Percentiles rank a stretch among this genome's conserved stretches.
These are phyloP conservation scores for Drosophila pseudotalamancana DNA, from an alignment of 2,888 invertebrate species.

Conservation along the genomic window DNA sequence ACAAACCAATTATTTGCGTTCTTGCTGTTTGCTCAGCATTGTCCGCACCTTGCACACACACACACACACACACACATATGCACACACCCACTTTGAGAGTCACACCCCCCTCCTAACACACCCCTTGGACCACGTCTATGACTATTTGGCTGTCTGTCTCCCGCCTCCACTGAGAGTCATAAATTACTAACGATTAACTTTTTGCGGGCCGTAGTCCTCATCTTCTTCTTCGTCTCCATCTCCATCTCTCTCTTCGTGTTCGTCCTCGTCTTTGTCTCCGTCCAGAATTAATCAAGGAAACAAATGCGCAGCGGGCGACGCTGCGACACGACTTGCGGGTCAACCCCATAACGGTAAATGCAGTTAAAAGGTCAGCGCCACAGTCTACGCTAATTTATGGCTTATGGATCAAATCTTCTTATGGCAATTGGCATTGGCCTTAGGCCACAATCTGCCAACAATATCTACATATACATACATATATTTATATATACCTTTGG, in stretches of 20 bases:
- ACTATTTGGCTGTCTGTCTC: constrained; percentile 18
- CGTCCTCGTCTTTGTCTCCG: background rate
- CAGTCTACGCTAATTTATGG: constrained; percentile 45
- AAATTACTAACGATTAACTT: constrained; percentile 79
- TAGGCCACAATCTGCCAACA: constrained; percentile 15
- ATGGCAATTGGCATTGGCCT: constrained; percentile 40
- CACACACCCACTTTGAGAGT: too few species aligned
- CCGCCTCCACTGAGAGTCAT: constrained; percentile 54
- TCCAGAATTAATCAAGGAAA: constrained; percentile 64
- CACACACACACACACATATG: background rate
- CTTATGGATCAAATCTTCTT: constrained; percentile 41
- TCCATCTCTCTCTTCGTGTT: constrained; percentile 4
- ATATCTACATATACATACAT: background rate
- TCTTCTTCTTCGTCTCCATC: constrained; percentile 1
- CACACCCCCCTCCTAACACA: background rate
- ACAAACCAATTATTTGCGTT: constrained; percentile 59
- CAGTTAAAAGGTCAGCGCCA: constrained; percentile 46
- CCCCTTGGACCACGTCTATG: background rate
- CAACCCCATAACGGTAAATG: constrained; percentile 43
- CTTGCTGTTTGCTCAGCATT: constrained; percentile 32
- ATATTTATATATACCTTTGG: too few species aligned
- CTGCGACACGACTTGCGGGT: constrained; percentile 23
- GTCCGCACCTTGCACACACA: constrained; percentile 44
- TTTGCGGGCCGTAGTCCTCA: constrained; percentile 45
- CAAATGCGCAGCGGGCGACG: constrained; percentile 52